Conservation (phyloP, 2,888 invertebrate species). For the Aquatica leii region DNA sequence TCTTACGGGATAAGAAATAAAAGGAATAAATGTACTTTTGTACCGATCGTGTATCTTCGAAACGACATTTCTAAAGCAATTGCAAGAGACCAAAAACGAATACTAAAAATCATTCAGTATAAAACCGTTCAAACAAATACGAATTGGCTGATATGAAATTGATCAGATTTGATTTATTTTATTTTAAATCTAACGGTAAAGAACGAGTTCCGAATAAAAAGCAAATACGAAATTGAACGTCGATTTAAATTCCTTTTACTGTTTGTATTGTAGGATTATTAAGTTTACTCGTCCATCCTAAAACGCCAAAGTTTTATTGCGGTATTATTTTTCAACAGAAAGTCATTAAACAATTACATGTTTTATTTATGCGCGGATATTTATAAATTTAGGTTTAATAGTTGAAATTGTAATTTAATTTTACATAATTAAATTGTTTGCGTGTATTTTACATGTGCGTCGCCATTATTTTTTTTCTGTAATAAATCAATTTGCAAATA, state of each 20-base stretch:
- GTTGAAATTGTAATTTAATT: background rate
- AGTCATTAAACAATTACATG: background rate
- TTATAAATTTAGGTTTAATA: background rate
- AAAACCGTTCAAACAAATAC: too few species aligned
- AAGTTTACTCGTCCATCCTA: conserved; percentile 17
- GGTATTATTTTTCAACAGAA: conserved; percentile 6
- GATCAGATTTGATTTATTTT: conserved; percentile 15
- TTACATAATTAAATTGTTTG: background rate
- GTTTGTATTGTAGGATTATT: conserved; percentile 21
- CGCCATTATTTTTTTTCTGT: background rate
- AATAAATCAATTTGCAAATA: background rate
- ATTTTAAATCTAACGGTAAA: conserved; percentile 16
- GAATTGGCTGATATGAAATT: conserved; percentile 10
- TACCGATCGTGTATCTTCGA: too few species aligned
- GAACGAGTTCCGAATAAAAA: conserved; percentile 23
- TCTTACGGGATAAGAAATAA: too few species aligned
- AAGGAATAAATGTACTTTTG: too few species aligned
- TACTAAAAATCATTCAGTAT: too few species aligned
- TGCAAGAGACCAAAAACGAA: too few species aligned
- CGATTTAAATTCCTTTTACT: conserved; percentile 14
- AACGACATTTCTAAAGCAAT: too few species aligned
- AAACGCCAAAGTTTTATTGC: background rate
- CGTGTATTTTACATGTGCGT: background rate
- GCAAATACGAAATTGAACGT: conserved; percentile 21
- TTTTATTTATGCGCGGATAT: background rate